A percentile compares a stretch with the other conserved stretches of the same genome.
phyloP scores from a whole-genome alignment of 2,113 vertebrate genomes.

The Erythrocercus mccallii region DNA sequence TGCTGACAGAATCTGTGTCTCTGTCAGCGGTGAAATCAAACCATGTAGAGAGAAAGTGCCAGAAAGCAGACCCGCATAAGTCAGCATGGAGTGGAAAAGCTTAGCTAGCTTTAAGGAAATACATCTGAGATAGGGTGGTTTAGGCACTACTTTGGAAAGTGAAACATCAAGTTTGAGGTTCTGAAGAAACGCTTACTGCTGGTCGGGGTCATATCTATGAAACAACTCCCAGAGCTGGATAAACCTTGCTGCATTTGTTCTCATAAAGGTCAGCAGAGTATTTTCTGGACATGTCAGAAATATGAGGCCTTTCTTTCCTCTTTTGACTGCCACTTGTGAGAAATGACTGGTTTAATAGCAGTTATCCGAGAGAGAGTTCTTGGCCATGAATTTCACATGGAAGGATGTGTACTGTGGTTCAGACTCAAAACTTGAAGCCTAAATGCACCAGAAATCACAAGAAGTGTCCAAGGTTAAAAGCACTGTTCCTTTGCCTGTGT shows the following conservation, averaged over 20 bases:
- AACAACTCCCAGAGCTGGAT: neutral
- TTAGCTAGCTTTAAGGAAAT: neutral
- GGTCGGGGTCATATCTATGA: neutral
- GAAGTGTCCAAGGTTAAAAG: neutral
- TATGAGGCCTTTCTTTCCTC: neutral
- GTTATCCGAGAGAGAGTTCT: neutral
- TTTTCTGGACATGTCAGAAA: neutral
- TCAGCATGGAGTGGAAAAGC: neutral
- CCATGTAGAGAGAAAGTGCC: neutral
- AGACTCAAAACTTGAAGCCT: neutral
- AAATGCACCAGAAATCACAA: neutral
- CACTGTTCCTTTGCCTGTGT: neutral
- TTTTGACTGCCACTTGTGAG: neutral
- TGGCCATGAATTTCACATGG: neutral
- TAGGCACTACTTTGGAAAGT: neutral
- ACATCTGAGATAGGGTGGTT: neutral
- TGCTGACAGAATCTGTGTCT: neutral
- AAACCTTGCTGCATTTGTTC: neutral
- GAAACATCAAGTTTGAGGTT: neutral
- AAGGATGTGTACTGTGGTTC: neutral
- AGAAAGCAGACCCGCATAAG: neutral
- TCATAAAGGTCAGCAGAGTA: neutral
- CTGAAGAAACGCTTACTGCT: neutral
- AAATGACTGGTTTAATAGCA: neutral
- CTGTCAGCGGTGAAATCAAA: conserved; percentile 8